Base-by-base conservation (phyloP, 92 coral and sea anemone species). In the Phenganax subtilis region DNA sequence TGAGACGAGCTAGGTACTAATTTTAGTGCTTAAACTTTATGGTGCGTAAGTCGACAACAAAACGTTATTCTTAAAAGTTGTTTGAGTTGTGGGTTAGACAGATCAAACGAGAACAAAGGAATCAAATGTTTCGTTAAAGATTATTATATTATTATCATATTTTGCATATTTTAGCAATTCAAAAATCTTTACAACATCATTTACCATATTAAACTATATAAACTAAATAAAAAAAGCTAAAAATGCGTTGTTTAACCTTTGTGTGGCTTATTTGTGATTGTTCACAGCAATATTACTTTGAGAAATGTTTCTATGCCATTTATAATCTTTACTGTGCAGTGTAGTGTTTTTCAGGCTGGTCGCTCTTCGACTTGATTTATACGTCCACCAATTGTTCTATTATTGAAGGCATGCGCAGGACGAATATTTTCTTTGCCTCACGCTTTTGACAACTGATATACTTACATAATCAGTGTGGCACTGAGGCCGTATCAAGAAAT, bases 161-260 rank as follows among this genome's bases (percentile, higher is more conserved):
- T 20, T 20, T 37, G 5, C 47, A 37, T 37, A 37, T 37, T 37
- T 37, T 37, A 37, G 47, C 47, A 37, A 37, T 37, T 37, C 47
- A 37, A 37, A 37, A 37, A 1, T 2, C 5, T 37, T 1, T 37
- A 37, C 5, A 2, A 37, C 5, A 1, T 2, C 47, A 20, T 68
- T 37, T 16, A 68, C 73, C 47, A 30, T 28, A 68, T 68, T 64
- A 17, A 68, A 30, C 31, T 68, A 30, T 68, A 68, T 52, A 37
- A 7, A 61, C 70, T 64, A 68, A 8, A 30, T 30, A 68, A 68
- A 68, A 20, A 68, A 68, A 68, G 73, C 52, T 68, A 68, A 68
- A 68, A 68, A 68, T 68, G 73, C 53, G 29, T 68, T 30, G 73
- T 68, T 68, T 53, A 51, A 68, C 10, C 73, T 68, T 53, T 68